Base-by-base conservation (phyloP, 1,140 invertebrate species). In the Capitella teleta region DNA sequence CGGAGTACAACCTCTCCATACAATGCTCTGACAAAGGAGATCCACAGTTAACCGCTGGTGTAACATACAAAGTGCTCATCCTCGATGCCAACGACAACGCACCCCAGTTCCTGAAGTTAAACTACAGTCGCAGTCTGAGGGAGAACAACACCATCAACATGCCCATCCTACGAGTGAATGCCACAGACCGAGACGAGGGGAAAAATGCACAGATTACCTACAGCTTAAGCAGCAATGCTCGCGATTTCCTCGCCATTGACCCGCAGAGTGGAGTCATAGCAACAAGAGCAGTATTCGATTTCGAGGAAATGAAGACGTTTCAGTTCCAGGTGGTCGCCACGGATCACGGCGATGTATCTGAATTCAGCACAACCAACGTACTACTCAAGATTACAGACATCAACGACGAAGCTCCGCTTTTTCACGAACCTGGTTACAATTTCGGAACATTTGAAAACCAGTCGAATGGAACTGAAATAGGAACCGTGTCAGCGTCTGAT, bases 21-120 rank as follows among this genome's bases (percentile, higher is more conserved):
- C 85, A 80, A 5, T 92, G 89, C 0, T 53, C 53, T 24, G 69
- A 70, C 55, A 54, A 56, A 24, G 66, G 60, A 28, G 51, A 19
- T 6, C 64, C 61, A 6, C 14, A 54, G 48, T 0, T 53, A 51
- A 42, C 56, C 52, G 1, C 23, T 56, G 3, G 49, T 47, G 5
- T 78, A 80, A 3, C 78, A 78, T 75, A 95, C 18, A 73, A 76
- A 6, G 80, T 96, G 5, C 75, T 78, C 43, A 79, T 97, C 26
- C 71, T 87, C 23, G 92, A 96, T 66, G 86, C 88, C 65, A 97
- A 96, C 68, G 92, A 96, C 68, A 94, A 96, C 67, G 83, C 82
- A 52, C 92, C 93, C 0, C 77, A 86, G 5, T 96, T 96, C 71
- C 82, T 87, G 66, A 85, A 85, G 0, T 81, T 82, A 57, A 82